Base-by-base conservation (phyloP, 2,888 invertebrate genomes). In the Hirudinaria manillensis region DNA sequence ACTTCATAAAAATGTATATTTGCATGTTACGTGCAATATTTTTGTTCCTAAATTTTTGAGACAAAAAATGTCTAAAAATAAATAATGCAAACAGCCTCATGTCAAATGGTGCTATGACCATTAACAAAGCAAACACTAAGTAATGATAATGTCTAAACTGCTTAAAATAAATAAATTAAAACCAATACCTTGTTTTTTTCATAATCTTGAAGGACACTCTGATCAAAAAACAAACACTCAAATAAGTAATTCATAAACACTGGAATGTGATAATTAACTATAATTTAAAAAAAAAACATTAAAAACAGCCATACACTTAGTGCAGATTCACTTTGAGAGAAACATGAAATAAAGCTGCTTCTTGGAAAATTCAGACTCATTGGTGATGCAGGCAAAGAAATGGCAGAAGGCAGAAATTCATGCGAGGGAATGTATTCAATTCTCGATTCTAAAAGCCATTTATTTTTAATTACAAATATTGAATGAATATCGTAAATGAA, bases 341-440 rank as follows among this genome's bases (percentile, higher is more conserved):
- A 38, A 55, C 45, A n/a, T 51, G 24, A 51, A n/a, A 16, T 56
- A 55, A 55, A 72, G 7, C n/a, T 24, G 19, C 27, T 38, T 19
- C n/a, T 19, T n/a, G 27, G 27, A 55, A 45, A 51, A 27, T 16
- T 27, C n/a, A 51, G 13, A n/a, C 53, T n/a, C 24, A 56, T 32
- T 19, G 72, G 72, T 56, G 72, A 51, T 16, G 72, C 24, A 16
- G 72, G 72, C 24, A 72, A 32, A 32, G 72, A 72, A n/a, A 38
- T 29, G 21, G 56, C 32, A 19, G 45, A 27, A 24, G n/a, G 24
- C 51, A 36, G 4, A 21, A 45, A 70, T 21, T 27, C 45, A 34
- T 24, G 19, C 24, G 27, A 24, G 19, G 24, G 38, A 45, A 34
- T 36, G 36, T 45, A 38, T n/a, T 70, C 38, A 34, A 45, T 45